These are phyloP conservation scores for Formica exsecta DNA, from an alignment of 1,140 invertebrate genomes.

Conservation along the genomic window DNA sequence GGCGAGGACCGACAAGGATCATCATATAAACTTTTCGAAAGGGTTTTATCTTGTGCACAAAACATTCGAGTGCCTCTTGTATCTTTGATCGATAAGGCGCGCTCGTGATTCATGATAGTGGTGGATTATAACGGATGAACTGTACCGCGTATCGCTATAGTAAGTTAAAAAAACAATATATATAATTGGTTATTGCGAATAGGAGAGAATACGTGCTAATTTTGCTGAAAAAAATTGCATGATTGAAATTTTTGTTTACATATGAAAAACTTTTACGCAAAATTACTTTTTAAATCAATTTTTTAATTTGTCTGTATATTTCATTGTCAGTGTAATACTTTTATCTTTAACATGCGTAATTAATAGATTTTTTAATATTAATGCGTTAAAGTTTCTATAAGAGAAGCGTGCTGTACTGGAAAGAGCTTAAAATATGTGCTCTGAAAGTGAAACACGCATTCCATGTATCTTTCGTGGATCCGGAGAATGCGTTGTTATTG, in stretches of 20 bases:
- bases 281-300: slow-evolving; percentile 7
- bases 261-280: not conserved
- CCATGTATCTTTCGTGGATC: not conserved
- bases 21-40: slow-evolving; percentile 57
- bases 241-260: not conserved
- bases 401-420: not conserved
- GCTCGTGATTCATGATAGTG: slow-evolving; percentile 28
- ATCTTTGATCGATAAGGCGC: slow-evolving; percentile 32
- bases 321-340: too few relatives aligned
- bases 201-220: not conserved
- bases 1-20: slow-evolving; percentile 14
- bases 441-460: slow-evolving; percentile 21
- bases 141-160: not conserved
- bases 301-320: not conserved
- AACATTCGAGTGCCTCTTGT: slow-evolving; percentile 49
- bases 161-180: not conserved
- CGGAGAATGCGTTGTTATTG: slow-evolving; percentile 8
- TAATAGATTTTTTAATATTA: not conserved
- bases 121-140: not conserved
- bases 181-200: not conserved
- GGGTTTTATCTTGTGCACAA: slow-evolving; percentile 54
- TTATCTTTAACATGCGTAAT: not conserved
- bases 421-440: not conserved
- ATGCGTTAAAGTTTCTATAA: not conserved
- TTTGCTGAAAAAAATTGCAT: not conserved